phyloP scores from a whole-genome alignment of 1,140 invertebrate species.

The Metopolophium dirhodum region DNA sequence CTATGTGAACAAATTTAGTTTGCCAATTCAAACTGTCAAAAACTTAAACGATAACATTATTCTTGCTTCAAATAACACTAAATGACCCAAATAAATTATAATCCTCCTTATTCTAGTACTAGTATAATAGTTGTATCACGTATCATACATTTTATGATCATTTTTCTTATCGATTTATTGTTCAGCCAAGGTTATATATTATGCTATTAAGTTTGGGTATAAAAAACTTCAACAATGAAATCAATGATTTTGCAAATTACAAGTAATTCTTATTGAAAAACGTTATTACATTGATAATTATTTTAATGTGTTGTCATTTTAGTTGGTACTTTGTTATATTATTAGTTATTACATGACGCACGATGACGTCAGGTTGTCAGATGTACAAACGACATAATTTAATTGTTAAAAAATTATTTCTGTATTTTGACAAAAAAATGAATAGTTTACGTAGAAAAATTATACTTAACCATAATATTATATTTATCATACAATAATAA shows the following conservation, averaged over 20 bases:
- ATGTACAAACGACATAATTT: neutral
- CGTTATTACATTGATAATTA: neutral
- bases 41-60: slow-evolving; percentile 7
- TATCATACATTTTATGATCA: neutral
- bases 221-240: neutral
- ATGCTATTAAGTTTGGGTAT: neutral
- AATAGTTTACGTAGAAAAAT: neutral
- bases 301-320: slow-evolving; percentile 13
- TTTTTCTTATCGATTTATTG: neutral
- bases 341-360: neutral
- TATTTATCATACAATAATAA: neutral
- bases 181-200: neutral
- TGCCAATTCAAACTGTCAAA: neutral
- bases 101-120: neutral
- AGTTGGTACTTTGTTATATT: neutral
- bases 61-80: neutral
- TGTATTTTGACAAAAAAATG: neutral
- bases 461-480: neutral
- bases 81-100: slow-evolving; percentile 1
- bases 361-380: neutral
- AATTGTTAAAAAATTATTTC: neutral
- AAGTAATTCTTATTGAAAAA: neutral
- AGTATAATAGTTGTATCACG: neutral
- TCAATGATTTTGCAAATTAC: neutral
- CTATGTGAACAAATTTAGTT: neutral